Evolutionary conservation across 2,113 vertebrate genomes (phyloP), one percentile per base, ranked within the genome.

Genomic region (Corydoras sp.): DNA sequence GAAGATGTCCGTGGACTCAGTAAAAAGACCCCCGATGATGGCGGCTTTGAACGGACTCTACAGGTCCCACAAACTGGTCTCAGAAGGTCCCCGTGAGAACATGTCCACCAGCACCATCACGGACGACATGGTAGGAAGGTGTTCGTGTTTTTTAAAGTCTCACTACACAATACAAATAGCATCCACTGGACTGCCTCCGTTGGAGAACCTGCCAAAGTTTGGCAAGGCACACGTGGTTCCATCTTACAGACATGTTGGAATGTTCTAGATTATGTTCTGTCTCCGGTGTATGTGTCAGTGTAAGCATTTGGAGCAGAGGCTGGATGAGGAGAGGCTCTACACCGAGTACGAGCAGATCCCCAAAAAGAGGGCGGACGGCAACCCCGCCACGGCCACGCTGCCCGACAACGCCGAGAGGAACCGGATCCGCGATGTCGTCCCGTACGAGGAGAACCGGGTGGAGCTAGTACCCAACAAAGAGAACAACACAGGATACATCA

Each of bases 401-500:
- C 92, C 93, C 0, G 96, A 99, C 63, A 98, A 94, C 3, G 84
- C 85, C 0, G 97, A 99, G 65, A 89, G 95, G 65, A 99, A 99
- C 81, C 88, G 97, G 2, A 98, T 98, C 86, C 93, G 94, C 53
- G 97, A 99, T 0, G 94, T 98, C 8, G 89, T 99, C 73, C 97
- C 97, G 0, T 98, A 98, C 0, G 95, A 99, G 8, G 90, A 92
- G 9, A 92, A 90, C 9, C 89, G 96, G 1, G 95, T 99, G 75
- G 97, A 98, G 85, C 83, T 99, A 77, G 93, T 98, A 54, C 97
- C 97, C 74, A 99, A 95, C 64, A 98, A 98, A 83, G 97, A 99
- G 77, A 99, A 99, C 82, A 98, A 97, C 82, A 99, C 94, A 0
- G 97, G 97, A 31, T 99, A 99, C 86, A 95, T 99, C 85, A 99